Percentiles rank a stretch among this genome's conserved stretches.
Evolutionary conservation across 2,888 invertebrate species (phyloP).

Genomic region (Timandra comae): DNA sequence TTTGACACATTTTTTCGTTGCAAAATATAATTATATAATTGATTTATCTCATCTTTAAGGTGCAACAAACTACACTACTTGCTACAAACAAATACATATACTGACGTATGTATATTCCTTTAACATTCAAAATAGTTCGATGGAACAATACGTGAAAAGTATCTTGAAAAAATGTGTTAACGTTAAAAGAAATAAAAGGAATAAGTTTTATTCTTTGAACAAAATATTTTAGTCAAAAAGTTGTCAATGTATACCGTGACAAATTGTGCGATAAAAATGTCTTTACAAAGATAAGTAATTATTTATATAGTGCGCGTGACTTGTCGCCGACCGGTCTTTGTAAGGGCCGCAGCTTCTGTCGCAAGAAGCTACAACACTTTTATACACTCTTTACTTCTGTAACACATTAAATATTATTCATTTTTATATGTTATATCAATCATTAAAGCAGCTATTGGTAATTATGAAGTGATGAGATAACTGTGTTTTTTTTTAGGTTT

Average conservation of each 20-base stretch:
- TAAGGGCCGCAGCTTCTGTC: conserved; percentile 18
- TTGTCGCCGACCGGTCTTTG: conserved; percentile 29
- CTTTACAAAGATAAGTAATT: conserved; percentile 23
- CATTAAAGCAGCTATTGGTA: too few species aligned
- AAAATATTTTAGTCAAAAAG: conserved; percentile 47
- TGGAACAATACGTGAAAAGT: too few species aligned
- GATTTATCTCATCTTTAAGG: background rate
- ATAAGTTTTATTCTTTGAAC: conserved; percentile 43
- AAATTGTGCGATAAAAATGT: conserved; percentile 65
- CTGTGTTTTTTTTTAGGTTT: too few species aligned
- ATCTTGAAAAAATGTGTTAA: too few species aligned
- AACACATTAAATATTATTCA: conserved; percentile 2
- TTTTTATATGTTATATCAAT: conserved; percentile 10
- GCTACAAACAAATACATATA: too few species aligned
- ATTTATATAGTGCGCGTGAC: conserved; percentile 45
- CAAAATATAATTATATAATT: background rate
- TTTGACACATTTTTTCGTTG: background rate
- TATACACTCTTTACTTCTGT: conserved; percentile 10
- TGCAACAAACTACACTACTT: background rate
- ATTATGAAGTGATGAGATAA: too few species aligned
- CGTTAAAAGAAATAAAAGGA: too few species aligned
- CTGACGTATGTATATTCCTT: too few species aligned
- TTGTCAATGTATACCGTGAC: conserved; percentile 52
- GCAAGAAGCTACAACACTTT: conserved; percentile 10
- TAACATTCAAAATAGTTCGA: too few species aligned